Conservation (phyloP, 2,888 invertebrate species). For the Dasysyrphus tricinctus region DNA sequence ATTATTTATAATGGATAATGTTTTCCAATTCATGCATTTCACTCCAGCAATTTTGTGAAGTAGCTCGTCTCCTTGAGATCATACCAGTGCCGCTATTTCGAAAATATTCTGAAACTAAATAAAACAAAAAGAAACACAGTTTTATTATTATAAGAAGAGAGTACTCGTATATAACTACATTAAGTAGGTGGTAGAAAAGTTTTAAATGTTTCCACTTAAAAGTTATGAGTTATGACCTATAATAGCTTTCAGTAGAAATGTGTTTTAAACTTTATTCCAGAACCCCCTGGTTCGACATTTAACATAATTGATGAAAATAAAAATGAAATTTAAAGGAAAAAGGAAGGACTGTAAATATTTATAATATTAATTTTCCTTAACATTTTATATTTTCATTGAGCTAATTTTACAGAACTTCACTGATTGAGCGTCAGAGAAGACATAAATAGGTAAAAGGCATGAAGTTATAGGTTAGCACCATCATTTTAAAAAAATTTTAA, state of each 20-base stretch:
- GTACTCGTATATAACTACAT: not conserved
- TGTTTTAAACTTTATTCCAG: not conserved
- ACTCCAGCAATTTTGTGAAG: constrained; percentile 83
- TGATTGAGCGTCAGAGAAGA: no score
- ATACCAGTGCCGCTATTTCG: constrained; percentile 81
- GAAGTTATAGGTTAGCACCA: no score
- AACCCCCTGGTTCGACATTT: no score
- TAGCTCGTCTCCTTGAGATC: constrained; percentile 81
- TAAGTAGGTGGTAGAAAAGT: not conserved
- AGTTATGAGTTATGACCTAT: not conserved
- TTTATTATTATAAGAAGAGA: not conserved
- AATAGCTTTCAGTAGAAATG: not conserved
- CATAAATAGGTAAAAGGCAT: no score
- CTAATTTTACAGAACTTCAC: no score
- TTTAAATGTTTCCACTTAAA: not conserved
- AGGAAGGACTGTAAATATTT: no score
- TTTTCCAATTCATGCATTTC: constrained; percentile 84
- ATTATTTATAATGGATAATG: constrained; percentile 75
- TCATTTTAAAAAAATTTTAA: no score
- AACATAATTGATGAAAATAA: no score
- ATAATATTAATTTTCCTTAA: no score
- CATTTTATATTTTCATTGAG: no score
- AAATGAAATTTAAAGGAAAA: no score
- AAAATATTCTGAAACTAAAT: constrained; percentile 83
- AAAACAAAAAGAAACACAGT: constrained; percentile 41